Evolutionary conservation across 2,113 vertebrate species (phyloP).

Genomic region (Emydocephalus ijimae): DNA sequence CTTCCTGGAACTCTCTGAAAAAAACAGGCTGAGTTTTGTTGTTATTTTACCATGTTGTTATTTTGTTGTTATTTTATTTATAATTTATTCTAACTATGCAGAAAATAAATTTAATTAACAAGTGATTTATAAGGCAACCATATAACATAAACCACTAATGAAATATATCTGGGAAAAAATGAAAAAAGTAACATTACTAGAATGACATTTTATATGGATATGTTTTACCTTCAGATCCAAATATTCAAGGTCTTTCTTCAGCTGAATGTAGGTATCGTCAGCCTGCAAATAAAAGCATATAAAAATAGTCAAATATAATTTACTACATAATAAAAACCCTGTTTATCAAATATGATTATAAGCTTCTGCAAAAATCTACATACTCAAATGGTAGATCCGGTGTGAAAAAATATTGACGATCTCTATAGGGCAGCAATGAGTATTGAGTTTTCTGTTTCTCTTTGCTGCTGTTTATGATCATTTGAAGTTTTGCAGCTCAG

Average conservation of each 20-base stretch:
- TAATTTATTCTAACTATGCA: neutral
- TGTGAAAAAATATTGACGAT: neutral
- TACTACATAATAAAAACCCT: conserved; percentile 19
- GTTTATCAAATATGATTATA: conserved; percentile 6
- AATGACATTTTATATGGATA: conserved; percentile 30
- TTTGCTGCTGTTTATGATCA: neutral
- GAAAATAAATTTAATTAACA: neutral
- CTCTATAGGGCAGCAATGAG: neutral
- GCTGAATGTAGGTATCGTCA: conserved; percentile 95
- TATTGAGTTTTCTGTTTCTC: neutral
- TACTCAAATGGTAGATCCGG: neutral
- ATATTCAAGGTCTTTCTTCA: conserved; percentile 99
- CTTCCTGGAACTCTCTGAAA: neutral
- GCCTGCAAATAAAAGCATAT: conserved; percentile 78
- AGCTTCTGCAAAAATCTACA: neutral
- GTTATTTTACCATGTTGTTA: neutral
- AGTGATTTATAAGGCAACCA: neutral
- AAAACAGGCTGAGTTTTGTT: neutral
- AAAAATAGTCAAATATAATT: conserved; percentile 64
- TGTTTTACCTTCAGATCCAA: conserved; percentile 94
- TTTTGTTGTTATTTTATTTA: neutral
- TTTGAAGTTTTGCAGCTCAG: neutral
- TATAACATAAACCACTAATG: neutral
- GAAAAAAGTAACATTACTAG: neutral
- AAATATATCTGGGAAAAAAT: neutral